phyloP scores from a whole-genome alignment of 2,113 vertebrate species.

The Pica pica region DNA sequence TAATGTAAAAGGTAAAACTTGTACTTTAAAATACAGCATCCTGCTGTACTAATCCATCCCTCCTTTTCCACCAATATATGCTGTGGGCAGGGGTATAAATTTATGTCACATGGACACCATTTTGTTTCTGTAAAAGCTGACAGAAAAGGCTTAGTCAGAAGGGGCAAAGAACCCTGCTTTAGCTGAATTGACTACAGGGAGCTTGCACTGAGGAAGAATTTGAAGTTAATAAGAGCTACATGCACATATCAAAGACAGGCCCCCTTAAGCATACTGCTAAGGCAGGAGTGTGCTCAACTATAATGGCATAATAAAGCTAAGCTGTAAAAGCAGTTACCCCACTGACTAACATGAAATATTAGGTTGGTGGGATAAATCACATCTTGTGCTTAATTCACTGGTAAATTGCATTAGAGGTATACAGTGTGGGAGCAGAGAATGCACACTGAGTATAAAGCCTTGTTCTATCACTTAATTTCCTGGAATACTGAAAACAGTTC shows the following conservation, averaged over 20 bases:
- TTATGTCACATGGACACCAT: background rate
- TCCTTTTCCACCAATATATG: background rate
- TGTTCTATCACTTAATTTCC: conserved; percentile 38
- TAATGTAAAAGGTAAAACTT: background rate
- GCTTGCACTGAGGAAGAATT: background rate
- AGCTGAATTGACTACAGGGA: background rate
- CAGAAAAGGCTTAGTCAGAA: background rate
- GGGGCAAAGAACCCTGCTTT: background rate
- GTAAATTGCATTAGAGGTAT: conserved; percentile 57
- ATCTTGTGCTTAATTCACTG: conserved; percentile 58
- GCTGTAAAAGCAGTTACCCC: conserved; percentile 21
- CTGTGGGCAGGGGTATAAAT: background rate
- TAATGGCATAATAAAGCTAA: conserved; percentile 44
- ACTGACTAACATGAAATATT: conserved; percentile 59
- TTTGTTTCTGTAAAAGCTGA: background rate
- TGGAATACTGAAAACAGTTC: conserved; percentile 33
- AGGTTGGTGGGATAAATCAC: conserved; percentile 50
- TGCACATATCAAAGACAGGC: background rate
- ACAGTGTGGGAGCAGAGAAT: conserved; percentile 30
- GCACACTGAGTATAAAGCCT: conserved; percentile 42
- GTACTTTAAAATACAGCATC: background rate
- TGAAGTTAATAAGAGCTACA: conserved; percentile 6
- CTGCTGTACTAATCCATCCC: background rate
- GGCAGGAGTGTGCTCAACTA: background rate
- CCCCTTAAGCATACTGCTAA: conserved; percentile 10